These are phyloP conservation scores for Solenodon paradoxus DNA, from an alignment of 2,113 vertebrate species.

Conservation along the genomic window DNA sequence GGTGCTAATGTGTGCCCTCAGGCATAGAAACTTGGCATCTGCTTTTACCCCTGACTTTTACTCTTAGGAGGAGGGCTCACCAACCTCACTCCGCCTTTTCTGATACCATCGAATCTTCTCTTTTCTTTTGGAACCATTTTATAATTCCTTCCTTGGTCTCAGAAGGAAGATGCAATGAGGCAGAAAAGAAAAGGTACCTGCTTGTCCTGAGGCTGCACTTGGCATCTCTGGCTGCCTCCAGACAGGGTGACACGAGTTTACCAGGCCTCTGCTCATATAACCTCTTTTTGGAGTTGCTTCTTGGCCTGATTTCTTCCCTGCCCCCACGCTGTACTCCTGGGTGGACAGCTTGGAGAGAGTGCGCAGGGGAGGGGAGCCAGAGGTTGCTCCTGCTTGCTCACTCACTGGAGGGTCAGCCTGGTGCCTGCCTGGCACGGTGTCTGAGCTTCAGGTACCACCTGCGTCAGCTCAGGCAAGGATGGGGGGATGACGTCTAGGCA, in stretches of 20 bases:
- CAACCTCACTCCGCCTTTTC: not conserved
- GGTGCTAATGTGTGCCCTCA: not conserved
- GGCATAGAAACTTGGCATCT: not conserved
- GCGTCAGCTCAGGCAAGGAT: not conserved
- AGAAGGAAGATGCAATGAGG: constrained; percentile 12
- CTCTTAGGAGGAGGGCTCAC: not conserved
- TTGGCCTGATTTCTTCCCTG: constrained; percentile 43
- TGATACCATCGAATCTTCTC: not conserved
- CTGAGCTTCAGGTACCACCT: not conserved
- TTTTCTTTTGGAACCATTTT: constrained; percentile 23
- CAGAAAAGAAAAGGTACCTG: constrained; percentile 35
- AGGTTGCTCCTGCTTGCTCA: not conserved
- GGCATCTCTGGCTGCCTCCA: constrained; percentile 19
- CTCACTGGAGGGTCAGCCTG: not conserved
- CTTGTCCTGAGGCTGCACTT: constrained; percentile 6
- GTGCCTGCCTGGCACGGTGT: not conserved
- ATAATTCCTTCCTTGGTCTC: constrained; percentile 18
- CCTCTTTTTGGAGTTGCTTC: constrained; percentile 27
- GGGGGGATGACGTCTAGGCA: not conserved
- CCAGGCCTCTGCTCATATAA: constrained; percentile 16
- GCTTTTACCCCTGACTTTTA: not conserved
- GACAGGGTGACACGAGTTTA: not conserved
- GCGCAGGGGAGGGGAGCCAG: not conserved
- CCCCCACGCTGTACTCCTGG: not conserved
- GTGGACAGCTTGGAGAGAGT: not conserved